Base-by-base conservation (phyloP, 2,797 vertebrate genomes). In the Danio choprae region DNA sequence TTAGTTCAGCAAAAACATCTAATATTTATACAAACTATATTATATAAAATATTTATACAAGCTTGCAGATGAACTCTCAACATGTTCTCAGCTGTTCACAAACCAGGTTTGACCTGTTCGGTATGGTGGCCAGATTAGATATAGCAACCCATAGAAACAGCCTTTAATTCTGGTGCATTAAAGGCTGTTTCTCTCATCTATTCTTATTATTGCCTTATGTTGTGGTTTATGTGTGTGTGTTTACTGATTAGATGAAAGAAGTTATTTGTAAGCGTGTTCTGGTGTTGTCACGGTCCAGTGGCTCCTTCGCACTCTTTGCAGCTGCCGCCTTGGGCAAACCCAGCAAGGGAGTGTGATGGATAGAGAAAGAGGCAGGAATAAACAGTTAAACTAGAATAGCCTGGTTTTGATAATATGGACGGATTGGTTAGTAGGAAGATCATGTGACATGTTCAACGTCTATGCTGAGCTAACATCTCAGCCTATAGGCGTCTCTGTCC, bases 231-330 rank as follows among this genome's bases (percentile, higher is more conserved):
- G 44, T 70, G 29, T 50, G 29, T 85, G 63, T 70, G 68, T 15
- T 40, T 51, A 43, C 36, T 55, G 36, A 53, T 74, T 70, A 72
- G 67, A 81, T 50, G 69, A 68, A 81, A 78, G 75, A 80, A 71
- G 58, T 76, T 67, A 75, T 78, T 71, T 70, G 46, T 50, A 48
- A 76, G 56, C 44, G 63, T 67, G 59, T 84, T 60, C 74, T 84
- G 72, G 74, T 16, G 18, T 70, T 83, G 13, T 69, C 72, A 51
- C 50, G 64, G 20, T 74, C 81, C 50, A 20, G 65, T 58, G 20
- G 59, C 44, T 67, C 68, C 65, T 50, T 79, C 9, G 4, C 75
- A 58, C 29, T 53, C 55, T 55, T 36, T 53, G 13, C 65, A 51
- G 40, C 46, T 51, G 18, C 36, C 6, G 20, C 76, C 43, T 78